phyloP scores from a whole-genome alignment of 2,113 vertebrate genomes.

The Menidia beryllina region DNA sequence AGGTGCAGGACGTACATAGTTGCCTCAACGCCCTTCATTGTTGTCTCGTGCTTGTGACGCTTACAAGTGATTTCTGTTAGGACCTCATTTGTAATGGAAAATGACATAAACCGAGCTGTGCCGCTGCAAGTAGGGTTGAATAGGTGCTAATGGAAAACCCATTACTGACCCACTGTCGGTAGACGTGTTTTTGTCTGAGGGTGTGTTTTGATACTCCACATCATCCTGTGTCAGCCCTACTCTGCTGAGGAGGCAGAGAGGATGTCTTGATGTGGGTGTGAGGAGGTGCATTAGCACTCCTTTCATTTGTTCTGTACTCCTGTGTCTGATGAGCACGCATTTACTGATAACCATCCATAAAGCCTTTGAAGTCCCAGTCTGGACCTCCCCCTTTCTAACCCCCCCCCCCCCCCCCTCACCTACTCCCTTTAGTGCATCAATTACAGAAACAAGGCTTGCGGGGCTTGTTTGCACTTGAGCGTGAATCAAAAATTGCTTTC shows the following conservation, averaged over 20 bases:
- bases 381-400: slow-evolving; percentile 32
- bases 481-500: slow-evolving; percentile 36
- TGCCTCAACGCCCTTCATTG: too few relatives aligned
- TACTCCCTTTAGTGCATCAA: slow-evolving; percentile 51
- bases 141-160: too few relatives aligned
- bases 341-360: slow-evolving; percentile 66
- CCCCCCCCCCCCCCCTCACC: neutral
- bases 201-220: slow-evolving; percentile 1
- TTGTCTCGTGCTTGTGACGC: too few relatives aligned
- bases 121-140: too few relatives aligned
- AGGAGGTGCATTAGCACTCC: slow-evolving; percentile 64
- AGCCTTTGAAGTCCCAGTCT: slow-evolving; percentile 67
- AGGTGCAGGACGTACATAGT: too few relatives aligned
- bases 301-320: slow-evolving; percentile 69
- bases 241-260: slow-evolving; percentile 50
- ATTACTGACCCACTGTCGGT: neutral
- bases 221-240: slow-evolving; percentile 12
- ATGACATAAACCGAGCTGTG: too few relatives aligned
- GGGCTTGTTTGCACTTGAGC: slow-evolving; percentile 68
- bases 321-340: slow-evolving; percentile 45
- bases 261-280: slow-evolving; percentile 13
- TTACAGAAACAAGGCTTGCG: slow-evolving; percentile 57
- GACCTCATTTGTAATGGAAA: too few relatives aligned
- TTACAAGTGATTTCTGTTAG: too few relatives aligned
- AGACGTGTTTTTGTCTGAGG: neutral